Percentiles rank a stretch among this genome's conserved stretches.
Conservation (phyloP, 2,113 vertebrate genomes). For the Oncorhynchus tshawytscha region DNA sequence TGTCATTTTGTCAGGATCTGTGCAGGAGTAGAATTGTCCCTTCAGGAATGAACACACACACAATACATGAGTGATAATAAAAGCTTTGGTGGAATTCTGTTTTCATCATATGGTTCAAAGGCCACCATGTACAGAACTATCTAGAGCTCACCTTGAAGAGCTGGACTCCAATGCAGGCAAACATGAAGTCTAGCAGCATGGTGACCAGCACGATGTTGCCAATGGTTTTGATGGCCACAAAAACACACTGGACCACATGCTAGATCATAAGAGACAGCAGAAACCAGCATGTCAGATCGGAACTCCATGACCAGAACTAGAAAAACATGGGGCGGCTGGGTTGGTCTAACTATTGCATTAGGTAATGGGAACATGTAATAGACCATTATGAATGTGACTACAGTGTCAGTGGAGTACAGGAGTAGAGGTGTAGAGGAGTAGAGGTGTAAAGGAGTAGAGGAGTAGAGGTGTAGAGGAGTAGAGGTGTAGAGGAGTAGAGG, state of each 20-base stretch:
- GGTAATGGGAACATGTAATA: no score
- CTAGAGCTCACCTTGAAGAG: constrained; percentile 84
- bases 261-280: constrained; percentile 41
- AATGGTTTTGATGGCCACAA: constrained; percentile 92
- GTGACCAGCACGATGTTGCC: constrained; percentile 93
- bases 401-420: no score
- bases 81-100: neutral
- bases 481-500: no score
- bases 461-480: no score
- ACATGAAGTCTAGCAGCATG: constrained; percentile 91
- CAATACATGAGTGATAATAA: neutral
- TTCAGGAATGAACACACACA: constrained; percentile 37
- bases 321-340: no score
- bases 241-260: constrained; percentile 94
- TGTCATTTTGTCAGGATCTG: constrained; percentile 84
- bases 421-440: no score
- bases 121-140: neutral
- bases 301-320: no score
- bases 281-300: neutral
- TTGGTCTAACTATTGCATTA: no score
- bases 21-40: constrained; percentile 88
- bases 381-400: no score
- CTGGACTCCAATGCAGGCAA: constrained; percentile 92
- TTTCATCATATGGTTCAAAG: neutral
- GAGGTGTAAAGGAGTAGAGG: no score